Percentiles rank a stretch among this genome's conserved stretches.
These are phyloP conservation scores for Sturnus vulgaris DNA, from an alignment of 2,113 vertebrate species.

Conservation along the genomic window DNA sequence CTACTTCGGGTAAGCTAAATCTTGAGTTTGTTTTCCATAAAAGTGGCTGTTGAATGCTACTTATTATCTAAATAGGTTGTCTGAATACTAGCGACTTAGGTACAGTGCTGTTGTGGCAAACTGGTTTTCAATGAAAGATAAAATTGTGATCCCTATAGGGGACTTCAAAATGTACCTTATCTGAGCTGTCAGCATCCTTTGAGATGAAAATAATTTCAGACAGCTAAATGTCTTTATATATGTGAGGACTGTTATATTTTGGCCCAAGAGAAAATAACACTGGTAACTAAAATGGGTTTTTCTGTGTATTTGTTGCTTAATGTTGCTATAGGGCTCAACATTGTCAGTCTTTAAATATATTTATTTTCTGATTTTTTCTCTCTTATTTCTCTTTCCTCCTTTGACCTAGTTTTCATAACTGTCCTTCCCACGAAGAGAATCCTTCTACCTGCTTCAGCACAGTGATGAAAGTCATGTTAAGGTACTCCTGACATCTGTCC, in stretches of 20 bases:
- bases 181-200: neutral
- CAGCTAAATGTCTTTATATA: neutral
- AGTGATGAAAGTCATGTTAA: neutral
- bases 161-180: neutral
- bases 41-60: neutral
- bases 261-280: neutral
- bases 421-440: neutral
- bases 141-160: neutral
- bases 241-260: neutral
- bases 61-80: neutral
- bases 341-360: neutral
- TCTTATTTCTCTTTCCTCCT: neutral
- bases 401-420: neutral
- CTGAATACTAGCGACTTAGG: neutral
- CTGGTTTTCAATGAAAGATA: neutral
- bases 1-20: neutral
- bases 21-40: neutral
- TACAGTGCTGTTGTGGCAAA: neutral
- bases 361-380: neutral
- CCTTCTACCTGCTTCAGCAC: neutral
- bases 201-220: neutral
- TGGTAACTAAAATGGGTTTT: neutral
- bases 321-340: neutral
- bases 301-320: neutral
- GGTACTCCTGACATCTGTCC: neutral